These are phyloP conservation scores for Panthera uncia DNA, from an alignment of 2,113 vertebrate species.

Conservation along the genomic window DNA sequence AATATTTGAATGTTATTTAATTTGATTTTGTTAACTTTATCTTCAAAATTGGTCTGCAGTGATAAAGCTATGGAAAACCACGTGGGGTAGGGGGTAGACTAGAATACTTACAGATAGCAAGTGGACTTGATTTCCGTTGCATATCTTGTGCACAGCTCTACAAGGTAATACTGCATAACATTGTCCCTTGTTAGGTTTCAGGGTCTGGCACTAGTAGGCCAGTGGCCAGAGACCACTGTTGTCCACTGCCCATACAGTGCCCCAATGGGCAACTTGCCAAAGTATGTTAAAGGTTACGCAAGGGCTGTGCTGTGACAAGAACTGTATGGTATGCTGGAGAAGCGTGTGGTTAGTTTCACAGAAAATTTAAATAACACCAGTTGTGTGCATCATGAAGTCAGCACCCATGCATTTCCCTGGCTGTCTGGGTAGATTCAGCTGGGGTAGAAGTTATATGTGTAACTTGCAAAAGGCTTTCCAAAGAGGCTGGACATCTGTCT, in stretches of 20 bases:
- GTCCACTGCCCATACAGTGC: constrained; percentile 71
- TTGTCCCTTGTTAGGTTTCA: constrained; percentile 78
- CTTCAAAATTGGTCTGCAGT: constrained; percentile 69
- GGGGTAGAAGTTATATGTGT: background rate
- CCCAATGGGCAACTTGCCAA: constrained; percentile 29
- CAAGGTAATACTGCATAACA: constrained; percentile 76
- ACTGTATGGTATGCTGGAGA: constrained; percentile 64
- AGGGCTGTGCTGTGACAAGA: background rate
- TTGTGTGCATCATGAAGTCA: constrained; percentile 57
- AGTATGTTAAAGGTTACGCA: constrained; percentile 41
- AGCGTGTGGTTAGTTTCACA: constrained; percentile 76
- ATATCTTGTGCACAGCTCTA: constrained; percentile 84
- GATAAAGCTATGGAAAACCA: constrained; percentile 73
- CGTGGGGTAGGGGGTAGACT: constrained; percentile 63
- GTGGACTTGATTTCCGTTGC: constrained; percentile 77
- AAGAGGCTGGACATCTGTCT: background rate
- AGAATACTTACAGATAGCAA: constrained; percentile 72
- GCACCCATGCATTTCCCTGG: constrained; percentile 58
- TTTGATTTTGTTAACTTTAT: constrained; percentile 65
- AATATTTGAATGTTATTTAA: constrained; percentile 81
- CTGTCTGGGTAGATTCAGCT: constrained; percentile 58
- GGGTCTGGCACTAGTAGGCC: constrained; percentile 66
- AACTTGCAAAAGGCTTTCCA: background rate
- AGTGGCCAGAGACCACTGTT: constrained; percentile 72
- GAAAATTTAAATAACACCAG: constrained; percentile 64